Conservation (phyloP, 2,113 vertebrate species). For the Cyrtonyx montezumae region DNA sequence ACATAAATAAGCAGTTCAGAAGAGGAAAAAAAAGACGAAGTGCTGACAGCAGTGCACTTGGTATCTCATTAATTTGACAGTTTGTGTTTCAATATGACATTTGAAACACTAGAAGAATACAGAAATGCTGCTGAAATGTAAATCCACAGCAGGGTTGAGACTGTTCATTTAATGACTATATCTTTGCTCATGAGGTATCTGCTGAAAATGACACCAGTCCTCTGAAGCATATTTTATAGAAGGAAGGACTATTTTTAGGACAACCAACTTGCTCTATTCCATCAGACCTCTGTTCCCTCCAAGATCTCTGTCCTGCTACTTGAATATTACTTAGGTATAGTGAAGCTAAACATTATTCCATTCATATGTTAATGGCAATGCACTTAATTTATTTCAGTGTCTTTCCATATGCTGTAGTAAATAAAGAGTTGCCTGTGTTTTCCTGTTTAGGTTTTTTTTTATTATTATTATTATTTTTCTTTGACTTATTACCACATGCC, state of each 20-base stretch:
- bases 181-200: neutral
- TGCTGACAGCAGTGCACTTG: neutral
- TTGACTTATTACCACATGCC: neutral
- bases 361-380: neutral
- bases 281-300: neutral
- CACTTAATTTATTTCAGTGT: neutral
- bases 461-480: neutral
- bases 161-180: neutral
- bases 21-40: neutral
- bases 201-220: neutral
- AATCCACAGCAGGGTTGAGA: neutral
- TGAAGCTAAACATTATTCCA: neutral
- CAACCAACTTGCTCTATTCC: neutral
- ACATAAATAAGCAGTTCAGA: neutral
- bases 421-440: neutral
- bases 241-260: neutral
- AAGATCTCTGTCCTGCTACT: neutral
- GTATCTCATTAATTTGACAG: slow-evolving; percentile 4
- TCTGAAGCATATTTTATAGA: neutral
- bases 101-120: neutral
- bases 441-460: neutral
- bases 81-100: neutral
- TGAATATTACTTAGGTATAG: neutral
- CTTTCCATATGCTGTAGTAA: neutral
- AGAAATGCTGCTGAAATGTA: neutral